A percentile compares a stretch with the other conserved stretches of the same genome.
phyloP scores from a whole-genome alignment of 2,113 vertebrate genomes.

The Bufo bufo region DNA sequence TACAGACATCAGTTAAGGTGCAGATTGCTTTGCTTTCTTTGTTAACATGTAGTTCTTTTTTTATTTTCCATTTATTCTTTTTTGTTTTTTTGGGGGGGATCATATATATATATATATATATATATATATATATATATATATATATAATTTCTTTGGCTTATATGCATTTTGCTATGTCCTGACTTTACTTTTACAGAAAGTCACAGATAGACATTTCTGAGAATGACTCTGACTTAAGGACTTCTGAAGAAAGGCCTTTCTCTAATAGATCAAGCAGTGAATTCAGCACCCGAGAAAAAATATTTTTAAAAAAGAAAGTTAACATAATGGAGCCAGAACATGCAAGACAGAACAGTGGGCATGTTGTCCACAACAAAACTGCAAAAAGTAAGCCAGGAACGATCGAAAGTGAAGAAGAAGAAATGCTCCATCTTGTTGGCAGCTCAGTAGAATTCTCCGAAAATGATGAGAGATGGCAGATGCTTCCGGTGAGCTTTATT shows the following conservation, averaged over 20 bases:
- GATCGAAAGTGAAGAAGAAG: conserved; percentile 77
- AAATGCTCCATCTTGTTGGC: conserved; percentile 69
- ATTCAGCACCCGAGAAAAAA: conserved; percentile 42
- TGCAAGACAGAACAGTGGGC: accelerated
- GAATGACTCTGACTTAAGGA: not conserved
- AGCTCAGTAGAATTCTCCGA: conserved; percentile 65
- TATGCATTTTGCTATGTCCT: not conserved
- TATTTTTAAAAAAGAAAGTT: conserved; percentile 70
- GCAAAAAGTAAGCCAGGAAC: not conserved
- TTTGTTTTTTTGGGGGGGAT: too few species aligned
- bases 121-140: not conserved
- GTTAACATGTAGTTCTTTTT: not conserved
- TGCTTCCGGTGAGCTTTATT: conserved; percentile 16
- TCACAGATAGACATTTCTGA: conserved; percentile 27
- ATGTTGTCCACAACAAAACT: not conserved
- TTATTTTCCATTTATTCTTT: not conserved
- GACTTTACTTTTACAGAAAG: conserved; percentile 63
- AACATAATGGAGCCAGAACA: accelerated
- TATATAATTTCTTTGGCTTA: not conserved
- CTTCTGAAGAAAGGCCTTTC: not conserved
- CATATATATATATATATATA: not conserved
- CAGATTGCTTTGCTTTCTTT: too few species aligned
- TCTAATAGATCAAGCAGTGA: conserved; percentile 58
- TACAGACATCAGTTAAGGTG: conserved; percentile 60
- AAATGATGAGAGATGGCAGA: conserved; percentile 31